Evolutionary conservation across 1,140 invertebrate genomes (phyloP).

Genomic region (Lamellibrachia luymesi): DNA sequence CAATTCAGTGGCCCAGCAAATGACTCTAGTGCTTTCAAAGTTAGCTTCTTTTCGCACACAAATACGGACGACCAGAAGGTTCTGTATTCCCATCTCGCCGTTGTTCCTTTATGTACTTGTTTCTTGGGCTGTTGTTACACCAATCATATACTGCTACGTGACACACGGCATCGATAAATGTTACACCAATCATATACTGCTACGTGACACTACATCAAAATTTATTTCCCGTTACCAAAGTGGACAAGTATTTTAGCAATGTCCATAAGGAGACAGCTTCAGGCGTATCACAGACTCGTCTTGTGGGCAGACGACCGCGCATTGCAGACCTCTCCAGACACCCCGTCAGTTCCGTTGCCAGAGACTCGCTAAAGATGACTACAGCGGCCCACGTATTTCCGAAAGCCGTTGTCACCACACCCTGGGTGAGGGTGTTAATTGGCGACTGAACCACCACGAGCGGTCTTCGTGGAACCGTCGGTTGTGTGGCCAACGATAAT

Average conservation of each 20-base stretch:
- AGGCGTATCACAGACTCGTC: not conserved
- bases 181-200: not conserved
- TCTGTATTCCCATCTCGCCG: too few species aligned
- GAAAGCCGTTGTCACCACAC: not conserved
- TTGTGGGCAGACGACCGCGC: not conserved
- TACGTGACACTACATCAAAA: not conserved
- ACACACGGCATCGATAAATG: too few species aligned
- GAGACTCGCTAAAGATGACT: not conserved
- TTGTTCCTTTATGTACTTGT: not conserved
- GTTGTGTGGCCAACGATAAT: not conserved
- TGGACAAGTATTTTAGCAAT: not conserved
- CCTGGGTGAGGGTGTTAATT: not conserved
- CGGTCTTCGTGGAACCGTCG: not conserved
- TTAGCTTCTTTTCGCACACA: not conserved
- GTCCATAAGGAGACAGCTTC: not conserved
- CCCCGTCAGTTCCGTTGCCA: not conserved
- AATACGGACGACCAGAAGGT: too few species aligned
- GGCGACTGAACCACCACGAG: not conserved
- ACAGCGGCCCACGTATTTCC: not conserved
- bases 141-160: not conserved
- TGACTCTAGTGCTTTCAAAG: not conserved
- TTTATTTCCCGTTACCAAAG: not conserved
- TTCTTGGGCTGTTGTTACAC: not conserved
- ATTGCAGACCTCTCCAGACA: not conserved
- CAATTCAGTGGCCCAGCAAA: not conserved